Evolutionary conservation across 2,888 invertebrate genomes (phyloP).

Genomic region (Griposia aprilina): DNA sequence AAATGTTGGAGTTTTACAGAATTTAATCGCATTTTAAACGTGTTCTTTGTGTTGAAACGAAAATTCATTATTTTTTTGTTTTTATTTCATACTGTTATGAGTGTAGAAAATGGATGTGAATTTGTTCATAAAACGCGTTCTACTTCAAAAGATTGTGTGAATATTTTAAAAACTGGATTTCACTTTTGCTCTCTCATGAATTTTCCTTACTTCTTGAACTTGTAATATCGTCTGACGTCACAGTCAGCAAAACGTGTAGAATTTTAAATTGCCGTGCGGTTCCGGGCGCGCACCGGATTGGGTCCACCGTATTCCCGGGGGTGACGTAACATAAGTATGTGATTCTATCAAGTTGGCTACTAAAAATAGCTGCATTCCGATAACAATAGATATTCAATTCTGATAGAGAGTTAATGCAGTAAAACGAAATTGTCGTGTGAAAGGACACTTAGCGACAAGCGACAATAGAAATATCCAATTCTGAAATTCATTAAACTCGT

Average conservation of each 20-base stretch:
- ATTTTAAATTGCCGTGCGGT: slow-evolving; percentile 52
- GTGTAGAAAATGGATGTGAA: neutral
- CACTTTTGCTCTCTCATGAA: slow-evolving; percentile 35
- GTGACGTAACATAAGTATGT: slow-evolving; percentile 11
- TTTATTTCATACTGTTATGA: slow-evolving; percentile 18
- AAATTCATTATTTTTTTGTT: slow-evolving; percentile 9
- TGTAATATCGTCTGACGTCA: slow-evolving; percentile 43
- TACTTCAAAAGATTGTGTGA: slow-evolving; percentile 23
- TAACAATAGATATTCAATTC: neutral
- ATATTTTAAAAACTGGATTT: slow-evolving; percentile 37
- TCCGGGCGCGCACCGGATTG: neutral
- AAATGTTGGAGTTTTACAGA: slow-evolving; percentile 35
- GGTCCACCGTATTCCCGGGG: slow-evolving; percentile 28
- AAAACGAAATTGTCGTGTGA: neutral
- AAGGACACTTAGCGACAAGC: neutral
- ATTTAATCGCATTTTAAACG: slow-evolving; percentile 45
- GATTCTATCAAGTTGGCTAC: slow-evolving; percentile 29
- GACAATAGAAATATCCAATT: neutral
- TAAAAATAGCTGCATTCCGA: slow-evolving; percentile 6
- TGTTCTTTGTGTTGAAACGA: slow-evolving; percentile 36
- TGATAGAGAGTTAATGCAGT: neutral
- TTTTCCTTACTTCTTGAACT: slow-evolving; percentile 52
- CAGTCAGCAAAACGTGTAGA: slow-evolving; percentile 60
- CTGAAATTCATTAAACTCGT: neutral
- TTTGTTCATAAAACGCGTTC: neutral